Conservation (phyloP, 2,797 vertebrate genomes). For the Prunella strophiata region DNA sequence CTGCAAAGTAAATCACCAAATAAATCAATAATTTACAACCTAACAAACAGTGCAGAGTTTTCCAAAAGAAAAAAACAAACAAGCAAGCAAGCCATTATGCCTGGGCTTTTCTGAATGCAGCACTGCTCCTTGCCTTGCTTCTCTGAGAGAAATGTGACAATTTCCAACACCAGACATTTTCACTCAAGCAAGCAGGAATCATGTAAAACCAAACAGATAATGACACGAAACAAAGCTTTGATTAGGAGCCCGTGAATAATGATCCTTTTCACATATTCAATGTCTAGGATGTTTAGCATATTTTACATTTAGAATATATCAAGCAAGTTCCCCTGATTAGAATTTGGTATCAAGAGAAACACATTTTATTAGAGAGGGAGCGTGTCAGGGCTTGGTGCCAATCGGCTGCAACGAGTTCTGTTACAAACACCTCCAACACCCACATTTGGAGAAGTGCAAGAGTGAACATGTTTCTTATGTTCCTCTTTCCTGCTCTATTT, state of each 20-base stretch:
- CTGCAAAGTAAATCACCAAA: conserved; percentile 44
- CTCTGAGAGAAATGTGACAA: conserved; percentile 16
- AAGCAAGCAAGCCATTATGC: not conserved
- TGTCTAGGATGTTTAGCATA: conserved; percentile 23
- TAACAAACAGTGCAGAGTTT: conserved; percentile 6
- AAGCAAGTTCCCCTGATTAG: not conserved
- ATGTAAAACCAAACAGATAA: conserved; percentile 68
- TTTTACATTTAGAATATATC: conserved; percentile 24
- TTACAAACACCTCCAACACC: conserved; percentile 11
- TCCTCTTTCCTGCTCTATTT: not conserved
- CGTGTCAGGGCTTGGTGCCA: conserved; percentile 67
- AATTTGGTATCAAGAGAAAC: not conserved
- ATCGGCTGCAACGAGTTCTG: not conserved
- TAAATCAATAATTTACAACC: conserved; percentile 55
- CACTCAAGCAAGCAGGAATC: conserved; percentile 50
- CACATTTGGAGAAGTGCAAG: conserved; percentile 42
- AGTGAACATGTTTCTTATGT: conserved; percentile 61
- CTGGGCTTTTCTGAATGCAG: not conserved
- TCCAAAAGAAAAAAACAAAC: not conserved
- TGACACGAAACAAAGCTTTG: conserved; percentile 58
- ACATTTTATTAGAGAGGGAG: conserved; percentile 40
- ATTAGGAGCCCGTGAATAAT: conserved; percentile 55
- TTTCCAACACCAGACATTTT: conserved; percentile 35
- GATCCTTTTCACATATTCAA: conserved; percentile 57
- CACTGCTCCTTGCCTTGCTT: not conserved